Conservation (phyloP, 1,140 invertebrate genomes). For the Lepidurus arcticus region DNA sequence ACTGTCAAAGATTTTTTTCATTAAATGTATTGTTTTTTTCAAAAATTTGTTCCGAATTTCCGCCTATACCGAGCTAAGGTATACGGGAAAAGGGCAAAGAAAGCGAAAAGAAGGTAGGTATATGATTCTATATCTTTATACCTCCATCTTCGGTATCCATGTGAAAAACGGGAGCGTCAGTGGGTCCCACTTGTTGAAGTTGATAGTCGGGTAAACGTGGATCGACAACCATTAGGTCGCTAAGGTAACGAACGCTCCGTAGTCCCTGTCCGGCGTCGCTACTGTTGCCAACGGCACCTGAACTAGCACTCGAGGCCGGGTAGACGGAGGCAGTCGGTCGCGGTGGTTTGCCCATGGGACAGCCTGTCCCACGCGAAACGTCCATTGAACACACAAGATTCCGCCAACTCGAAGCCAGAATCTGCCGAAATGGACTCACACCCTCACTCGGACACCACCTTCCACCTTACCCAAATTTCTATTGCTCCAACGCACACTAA, state of each 20-base stretch:
- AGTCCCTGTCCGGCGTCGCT: not conserved
- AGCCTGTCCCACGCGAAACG: not conserved
- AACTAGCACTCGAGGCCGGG: not conserved
- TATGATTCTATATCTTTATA: not conserved
- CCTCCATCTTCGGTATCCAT: conserved; percentile 21
- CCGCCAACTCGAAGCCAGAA: not conserved
- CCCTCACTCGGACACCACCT: not conserved
- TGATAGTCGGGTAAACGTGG: not conserved
- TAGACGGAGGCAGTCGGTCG: not conserved
- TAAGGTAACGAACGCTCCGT: not conserved
- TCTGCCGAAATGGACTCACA: not conserved
- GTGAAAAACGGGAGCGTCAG: not conserved
- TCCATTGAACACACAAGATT: not conserved
- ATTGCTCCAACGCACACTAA: too few relatives aligned
- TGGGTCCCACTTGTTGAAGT: not conserved
- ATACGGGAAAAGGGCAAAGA: too few relatives aligned
- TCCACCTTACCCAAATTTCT: not conserved
- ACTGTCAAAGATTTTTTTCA: too few relatives aligned
- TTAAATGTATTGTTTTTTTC: too few relatives aligned
- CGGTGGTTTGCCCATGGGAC: conserved; percentile 16
- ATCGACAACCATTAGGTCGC: not conserved
- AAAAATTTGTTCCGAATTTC: too few relatives aligned
- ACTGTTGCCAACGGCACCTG: not conserved
- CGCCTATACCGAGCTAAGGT: too few relatives aligned
- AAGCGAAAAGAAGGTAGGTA: too few relatives aligned